Evolutionary conservation across 92 coral and sea anemone genomes (phyloP).

Genomic region (Phenganax stokvisi): DNA sequence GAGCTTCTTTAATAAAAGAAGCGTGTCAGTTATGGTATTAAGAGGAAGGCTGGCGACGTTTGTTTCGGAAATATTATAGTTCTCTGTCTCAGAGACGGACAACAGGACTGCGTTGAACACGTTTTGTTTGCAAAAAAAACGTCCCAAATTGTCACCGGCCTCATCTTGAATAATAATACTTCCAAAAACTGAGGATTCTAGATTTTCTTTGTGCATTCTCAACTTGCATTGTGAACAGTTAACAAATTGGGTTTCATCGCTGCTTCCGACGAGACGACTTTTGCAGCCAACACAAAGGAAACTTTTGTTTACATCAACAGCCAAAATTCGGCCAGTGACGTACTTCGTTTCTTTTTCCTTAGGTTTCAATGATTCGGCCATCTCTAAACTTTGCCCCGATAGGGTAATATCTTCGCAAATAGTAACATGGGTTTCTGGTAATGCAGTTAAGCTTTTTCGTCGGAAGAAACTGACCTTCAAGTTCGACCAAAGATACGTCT

Average conservation of each 20-base stretch:
- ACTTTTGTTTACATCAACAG: slow-evolving; percentile 24
- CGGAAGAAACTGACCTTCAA: slow-evolving; percentile 28
- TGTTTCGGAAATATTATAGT: slow-evolving; percentile 11
- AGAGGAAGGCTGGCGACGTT: background rate
- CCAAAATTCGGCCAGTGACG: slow-evolving; percentile 42
- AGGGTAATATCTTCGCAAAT: slow-evolving; percentile 34
- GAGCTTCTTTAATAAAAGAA: slow-evolving; percentile 4
- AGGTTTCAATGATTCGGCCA: slow-evolving; percentile 39
- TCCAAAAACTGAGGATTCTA: background rate
- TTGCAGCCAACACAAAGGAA: slow-evolving; percentile 50
- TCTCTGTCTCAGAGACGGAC: background rate
- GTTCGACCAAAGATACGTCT: slow-evolving; percentile 24
- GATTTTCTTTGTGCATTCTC: background rate
- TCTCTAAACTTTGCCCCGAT: slow-evolving; percentile 30
- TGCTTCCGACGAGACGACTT: slow-evolving; percentile 38
- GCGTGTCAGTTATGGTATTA: slow-evolving; percentile 9
- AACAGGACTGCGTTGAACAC: background rate
- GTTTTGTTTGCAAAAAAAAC: background rate
- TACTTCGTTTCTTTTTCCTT: slow-evolving; percentile 44
- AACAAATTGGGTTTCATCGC: slow-evolving; percentile 12
- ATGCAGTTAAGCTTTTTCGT: slow-evolving; percentile 23
- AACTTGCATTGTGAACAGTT: slow-evolving; percentile 40
- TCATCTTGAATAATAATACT: background rate
- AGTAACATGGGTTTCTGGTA: slow-evolving; percentile 16
- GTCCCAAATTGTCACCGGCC: background rate